phyloP scores from a whole-genome alignment of 2,113 vertebrate species.

The Zootoca vivipara region DNA sequence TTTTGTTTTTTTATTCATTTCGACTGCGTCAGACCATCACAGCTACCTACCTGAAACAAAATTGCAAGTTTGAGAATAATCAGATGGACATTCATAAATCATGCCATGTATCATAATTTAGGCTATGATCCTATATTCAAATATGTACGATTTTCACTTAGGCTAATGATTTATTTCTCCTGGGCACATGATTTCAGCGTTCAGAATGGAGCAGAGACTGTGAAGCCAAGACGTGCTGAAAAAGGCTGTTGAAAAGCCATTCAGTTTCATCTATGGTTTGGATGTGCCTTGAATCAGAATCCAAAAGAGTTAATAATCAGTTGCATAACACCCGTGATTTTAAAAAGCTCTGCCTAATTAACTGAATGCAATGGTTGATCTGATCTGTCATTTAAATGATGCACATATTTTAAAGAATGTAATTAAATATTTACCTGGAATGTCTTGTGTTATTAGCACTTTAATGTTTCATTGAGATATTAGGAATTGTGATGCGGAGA shows the following conservation, averaged over 20 bases:
- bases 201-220: not conserved
- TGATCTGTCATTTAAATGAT: conserved; percentile 60
- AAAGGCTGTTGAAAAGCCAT: rapidly evolving
- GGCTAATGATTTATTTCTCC: not conserved
- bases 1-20: too few species aligned
- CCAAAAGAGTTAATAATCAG: conserved; percentile 44
- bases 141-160: not conserved
- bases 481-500: conserved; percentile 14
- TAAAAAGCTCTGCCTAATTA: conserved; percentile 56
- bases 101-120: not conserved
- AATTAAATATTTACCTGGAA: conserved; percentile 70
- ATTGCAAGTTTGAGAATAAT: not conserved
- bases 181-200: not conserved
- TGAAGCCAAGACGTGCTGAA: not conserved
- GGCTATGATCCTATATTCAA: not conserved
- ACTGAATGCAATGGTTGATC: conserved; percentile 51
- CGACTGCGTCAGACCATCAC: too few species aligned
- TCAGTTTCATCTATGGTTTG: rapidly evolving
- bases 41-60: not conserved
- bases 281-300: conserved; percentile 6
- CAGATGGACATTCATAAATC: not conserved
- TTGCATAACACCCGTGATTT: conserved; percentile 48
- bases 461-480: conserved; percentile 43
- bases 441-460: conserved; percentile 46
- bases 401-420: conserved; percentile 48